Base-by-base conservation (phyloP, 2,888 invertebrate species). In the Deroplatys truncata region DNA sequence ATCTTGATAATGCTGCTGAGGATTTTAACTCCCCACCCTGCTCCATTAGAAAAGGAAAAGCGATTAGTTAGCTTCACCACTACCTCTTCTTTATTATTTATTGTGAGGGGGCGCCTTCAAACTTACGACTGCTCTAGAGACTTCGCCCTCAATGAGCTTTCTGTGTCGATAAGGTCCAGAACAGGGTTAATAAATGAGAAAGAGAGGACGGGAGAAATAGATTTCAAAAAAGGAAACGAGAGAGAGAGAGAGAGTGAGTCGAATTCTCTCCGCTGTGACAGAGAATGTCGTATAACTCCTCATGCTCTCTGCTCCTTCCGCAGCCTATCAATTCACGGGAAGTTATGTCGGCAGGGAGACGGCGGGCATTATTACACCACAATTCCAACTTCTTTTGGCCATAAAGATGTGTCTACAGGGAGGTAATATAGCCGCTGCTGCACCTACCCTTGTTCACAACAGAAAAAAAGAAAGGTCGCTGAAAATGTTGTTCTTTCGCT, bases 391-490 rank as follows among this genome's bases (percentile, higher is more conserved):
- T 72, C 56, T 72, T 72, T 72, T 72, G 56, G 56, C 28, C 56
- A 86, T 49, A 86, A 86, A 86, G 86, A 86, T 86, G 86, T 86
- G 86, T 86, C 86, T 86, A 56, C 86, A 16, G 86, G 86, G 86
- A 86, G 56, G 86, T 86, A 86, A 86, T 86, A 86, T 86, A 43
- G 86, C 86, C 43, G 56, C 85, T 56, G 85, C 43, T 43, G 49
- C 43, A 86, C 20, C 28, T 28, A 28, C 20, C 20, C 56, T 72
- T 72, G 56, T 72, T 72, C 56, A 20, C 20, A 20, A 20, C 56
- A 16, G 56, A 72, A 72, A 72, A 72, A 72, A 25, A 72, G 25
- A 72, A 72, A 72, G 20, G 4, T 20, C 2, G 20, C 25, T 72
- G 20, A 72, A 72, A 72, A 20, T 20, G 25, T 72, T 43, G 43